These are phyloP conservation scores for Acropternis orthonyx DNA, from an alignment of 2,797 vertebrate species.

Conservation along the genomic window DNA sequence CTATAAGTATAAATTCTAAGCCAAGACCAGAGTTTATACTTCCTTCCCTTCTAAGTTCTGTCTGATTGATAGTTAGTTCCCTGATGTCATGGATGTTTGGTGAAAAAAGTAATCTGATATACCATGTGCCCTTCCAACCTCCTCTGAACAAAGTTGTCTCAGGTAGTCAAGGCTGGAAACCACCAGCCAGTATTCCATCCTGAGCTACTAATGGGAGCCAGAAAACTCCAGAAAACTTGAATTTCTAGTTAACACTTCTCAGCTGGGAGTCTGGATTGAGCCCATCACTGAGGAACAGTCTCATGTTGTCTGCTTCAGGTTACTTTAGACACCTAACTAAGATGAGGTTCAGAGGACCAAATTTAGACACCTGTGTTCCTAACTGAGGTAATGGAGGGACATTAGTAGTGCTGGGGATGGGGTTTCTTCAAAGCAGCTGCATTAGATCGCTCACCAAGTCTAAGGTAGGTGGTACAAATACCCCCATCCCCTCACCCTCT, in stretches of 20 bases:
- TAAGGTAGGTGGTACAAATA: not conserved
- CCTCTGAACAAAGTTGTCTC: not conserved
- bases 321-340: not conserved
- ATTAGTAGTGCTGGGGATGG: not conserved
- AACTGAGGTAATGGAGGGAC: not conserved
- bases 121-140: not conserved
- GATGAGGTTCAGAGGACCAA: not conserved
- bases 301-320: not conserved
- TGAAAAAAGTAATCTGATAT: not conserved
- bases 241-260: not conserved
- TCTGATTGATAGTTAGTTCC: slow-evolving; percentile 26
- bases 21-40: slow-evolving; percentile 45
- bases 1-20: slow-evolving; percentile 53
- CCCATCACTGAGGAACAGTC: not conserved
- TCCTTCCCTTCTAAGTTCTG: slow-evolving; percentile 33
- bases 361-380: not conserved
- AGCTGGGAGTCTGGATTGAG: not conserved
- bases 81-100: slow-evolving; percentile 28
- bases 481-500: not conserved
- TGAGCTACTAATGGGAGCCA: not conserved
- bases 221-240: not conserved
- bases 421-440: not conserved
- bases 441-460: not conserved
- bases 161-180: not conserved
- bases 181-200: not conserved